These are phyloP conservation scores for Drosophila atroscutellata DNA, from an alignment of 2,888 invertebrate genomes.

Conservation along the genomic window DNA sequence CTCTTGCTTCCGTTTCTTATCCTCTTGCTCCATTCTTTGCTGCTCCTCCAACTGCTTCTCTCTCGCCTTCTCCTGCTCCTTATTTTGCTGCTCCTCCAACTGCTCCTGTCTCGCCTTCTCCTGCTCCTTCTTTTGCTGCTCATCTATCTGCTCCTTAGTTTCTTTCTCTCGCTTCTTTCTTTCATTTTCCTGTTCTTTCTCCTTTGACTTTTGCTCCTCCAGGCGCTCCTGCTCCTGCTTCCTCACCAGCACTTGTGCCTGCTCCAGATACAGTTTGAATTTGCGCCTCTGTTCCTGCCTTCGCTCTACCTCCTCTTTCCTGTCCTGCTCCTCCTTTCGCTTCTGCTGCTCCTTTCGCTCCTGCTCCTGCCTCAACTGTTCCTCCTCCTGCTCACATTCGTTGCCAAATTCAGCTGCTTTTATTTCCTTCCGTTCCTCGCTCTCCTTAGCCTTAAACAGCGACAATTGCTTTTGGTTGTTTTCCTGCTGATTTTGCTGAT, in stretches of 20 bases:
- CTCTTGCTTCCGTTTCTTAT: neutral
- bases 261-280: conserved; percentile 6
- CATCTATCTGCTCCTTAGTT: neutral
- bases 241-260: neutral
- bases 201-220: conserved; percentile 2
- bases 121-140: neutral
- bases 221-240: conserved; percentile 4
- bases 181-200: neutral
- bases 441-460: neutral
- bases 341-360: neutral
- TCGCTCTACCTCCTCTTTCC: neutral
- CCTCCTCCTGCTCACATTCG: neutral
- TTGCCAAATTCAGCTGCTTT: neutral
- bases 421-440: conserved; percentile 1
- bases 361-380: neutral
- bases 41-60: neutral
- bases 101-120: neutral
- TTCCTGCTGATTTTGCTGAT: neutral
- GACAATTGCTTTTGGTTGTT: neutral
- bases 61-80: neutral
- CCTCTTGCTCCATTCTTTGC: neutral
- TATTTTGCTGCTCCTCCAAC: neutral
- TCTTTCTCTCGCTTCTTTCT: neutral
- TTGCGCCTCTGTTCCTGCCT: neutral
- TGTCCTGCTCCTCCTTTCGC: neutral